These are phyloP conservation scores for Drosophila neonasuta DNA, from an alignment of 2,888 invertebrate species.

Conservation along the genomic window DNA sequence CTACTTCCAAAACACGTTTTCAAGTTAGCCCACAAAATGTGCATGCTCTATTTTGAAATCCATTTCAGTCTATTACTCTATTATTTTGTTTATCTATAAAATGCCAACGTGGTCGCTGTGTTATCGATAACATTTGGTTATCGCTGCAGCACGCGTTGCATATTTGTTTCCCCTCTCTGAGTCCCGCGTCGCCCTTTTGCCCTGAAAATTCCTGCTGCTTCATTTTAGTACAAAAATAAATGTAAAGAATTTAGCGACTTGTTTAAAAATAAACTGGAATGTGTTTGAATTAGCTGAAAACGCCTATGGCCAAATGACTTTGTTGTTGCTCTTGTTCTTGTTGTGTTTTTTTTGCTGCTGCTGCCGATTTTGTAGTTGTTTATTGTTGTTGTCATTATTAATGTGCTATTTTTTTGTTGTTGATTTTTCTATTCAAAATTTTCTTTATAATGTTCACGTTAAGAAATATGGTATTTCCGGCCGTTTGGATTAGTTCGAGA, in stretches of 20 bases:
- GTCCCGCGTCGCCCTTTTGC: constrained; percentile 5
- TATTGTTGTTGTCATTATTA: constrained; percentile 20
- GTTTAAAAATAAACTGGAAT: constrained; percentile 77
- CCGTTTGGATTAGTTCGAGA: constrained; percentile 32
- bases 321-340: constrained; percentile 41
- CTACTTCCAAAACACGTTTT: fast-evolving
- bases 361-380: constrained; percentile 19
- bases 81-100: constrained; percentile 33
- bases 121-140: constrained; percentile 71
- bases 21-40: neutral
- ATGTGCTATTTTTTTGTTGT: neutral
- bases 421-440: constrained; percentile 6
- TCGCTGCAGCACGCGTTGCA: constrained; percentile 46
- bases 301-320: constrained; percentile 53
- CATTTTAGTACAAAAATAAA: constrained; percentile 62
- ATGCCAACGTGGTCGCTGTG: constrained; percentile 55
- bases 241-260: constrained; percentile 72
- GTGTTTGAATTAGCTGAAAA: constrained; percentile 71
- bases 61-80: neutral
- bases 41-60: neutral
- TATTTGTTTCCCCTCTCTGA: neutral
- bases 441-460: constrained; percentile 19
- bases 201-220: constrained; percentile 52
- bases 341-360: constrained; percentile 20
- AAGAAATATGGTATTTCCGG: constrained; percentile 59